Base-by-base conservation (phyloP, 1,140 invertebrate genomes). In the Ceratina calcarata region DNA sequence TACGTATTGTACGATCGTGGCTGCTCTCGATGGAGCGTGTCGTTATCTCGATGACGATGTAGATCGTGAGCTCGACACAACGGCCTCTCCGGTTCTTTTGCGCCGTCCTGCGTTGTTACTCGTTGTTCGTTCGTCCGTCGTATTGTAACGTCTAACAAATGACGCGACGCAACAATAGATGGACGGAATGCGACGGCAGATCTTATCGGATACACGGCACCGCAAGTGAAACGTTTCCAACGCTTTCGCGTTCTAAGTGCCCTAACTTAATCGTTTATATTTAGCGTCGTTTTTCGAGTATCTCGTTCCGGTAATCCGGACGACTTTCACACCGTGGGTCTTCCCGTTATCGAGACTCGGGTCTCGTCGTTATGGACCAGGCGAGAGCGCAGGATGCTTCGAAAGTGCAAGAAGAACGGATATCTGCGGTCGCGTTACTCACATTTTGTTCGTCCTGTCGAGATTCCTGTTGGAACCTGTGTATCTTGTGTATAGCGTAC, bases 371-470 rank as follows among this genome's bases (percentile, higher is more conserved):
- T 13, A 18, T 64, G 18, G 16, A 45, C 15, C 6, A 4, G n/a
- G 15, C 7, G 15, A 32, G 22, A 62, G 13, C 16, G 18, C 16
- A 45, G n/a, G 16, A 7, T 22, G 4, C 51, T 15, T 32, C 7
- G 16, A 51, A n/a, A 61, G 15, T 22, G 61, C 58, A 37, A 15
- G 57, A 24, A 60, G n/a, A 53, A 73, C 4, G 22, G 12, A 37
- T 55, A 78, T 86, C 80, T 62, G 27, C 68, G 55, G 27, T 12
- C 51, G 32, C 77, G 83, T 86, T 86, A 86, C 58, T 86, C 71
- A 79, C 60, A 55, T 77, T 74, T 57, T 18, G 68, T 77, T 64
- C 16, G 55, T 27, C 49, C 55, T 45, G 20, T 51, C 51, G 68
- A 18, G 66, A n/a, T 62, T 27, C 2, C 57, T 18, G 20, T 10